Evolutionary conservation across 1,140 invertebrate species (phyloP).

Genomic region (Caenorhabditis briggsae): DNA sequence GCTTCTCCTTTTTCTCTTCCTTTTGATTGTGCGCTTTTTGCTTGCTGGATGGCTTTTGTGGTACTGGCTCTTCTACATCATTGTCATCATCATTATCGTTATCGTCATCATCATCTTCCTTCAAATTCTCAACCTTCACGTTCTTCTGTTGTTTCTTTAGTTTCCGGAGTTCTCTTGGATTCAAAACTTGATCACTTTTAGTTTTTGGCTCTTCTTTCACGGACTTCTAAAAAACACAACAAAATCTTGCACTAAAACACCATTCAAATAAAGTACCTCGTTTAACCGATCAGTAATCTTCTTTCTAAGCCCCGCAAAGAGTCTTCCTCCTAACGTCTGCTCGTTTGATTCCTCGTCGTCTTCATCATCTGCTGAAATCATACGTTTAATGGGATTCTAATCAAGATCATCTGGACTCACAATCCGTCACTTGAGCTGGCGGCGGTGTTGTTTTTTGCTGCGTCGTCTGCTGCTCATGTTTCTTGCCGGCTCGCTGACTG

Average conservation of each 20-base stretch:
- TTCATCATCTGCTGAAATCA: constrained; percentile 55
- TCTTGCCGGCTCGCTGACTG: constrained; percentile 18
- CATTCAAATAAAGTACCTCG: background rate
- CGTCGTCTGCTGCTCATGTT: constrained; percentile 9
- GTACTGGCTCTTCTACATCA: background rate
- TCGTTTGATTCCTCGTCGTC: constrained; percentile 55
- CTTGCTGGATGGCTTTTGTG: constrained; percentile 1
- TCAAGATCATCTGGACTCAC: constrained; percentile 13
- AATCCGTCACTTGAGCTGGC: constrained; percentile 15
- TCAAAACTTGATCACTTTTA: constrained; percentile 7
- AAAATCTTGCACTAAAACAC: background rate
- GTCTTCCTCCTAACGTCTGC: constrained; percentile 25
- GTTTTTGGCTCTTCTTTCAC: constrained; percentile 29
- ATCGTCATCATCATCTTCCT: constrained; percentile 22
- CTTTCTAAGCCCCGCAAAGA: constrained; percentile 59
- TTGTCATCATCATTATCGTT: constrained; percentile 35
- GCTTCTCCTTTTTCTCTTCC: constrained; percentile 39
- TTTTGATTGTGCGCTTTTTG: constrained; percentile 14
- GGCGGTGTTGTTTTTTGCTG: constrained; percentile 29
- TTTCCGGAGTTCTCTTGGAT: constrained; percentile 51
- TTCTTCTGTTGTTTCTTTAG: constrained; percentile 56
- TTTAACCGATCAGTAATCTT: constrained; percentile 57
- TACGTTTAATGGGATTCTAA: background rate
- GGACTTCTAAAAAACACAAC: background rate
- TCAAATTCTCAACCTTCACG: background rate